Base-by-base conservation (phyloP, 2,797 vertebrate genomes). In the Bucorvus abyssinicus region DNA sequence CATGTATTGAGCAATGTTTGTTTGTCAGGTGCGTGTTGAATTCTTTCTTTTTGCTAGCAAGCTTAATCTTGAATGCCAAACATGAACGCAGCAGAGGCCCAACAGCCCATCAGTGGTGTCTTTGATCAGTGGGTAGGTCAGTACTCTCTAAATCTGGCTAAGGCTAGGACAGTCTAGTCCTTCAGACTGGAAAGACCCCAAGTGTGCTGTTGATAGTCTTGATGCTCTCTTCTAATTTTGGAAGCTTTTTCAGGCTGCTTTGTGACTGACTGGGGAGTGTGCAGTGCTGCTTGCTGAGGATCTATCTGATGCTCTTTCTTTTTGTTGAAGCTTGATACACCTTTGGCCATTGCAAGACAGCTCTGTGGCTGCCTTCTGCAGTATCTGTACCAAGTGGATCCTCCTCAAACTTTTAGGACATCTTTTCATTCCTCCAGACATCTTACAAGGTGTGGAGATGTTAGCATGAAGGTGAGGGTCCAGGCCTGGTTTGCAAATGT, bases 281-380 rank as follows among this genome's bases (percentile, higher is more conserved):
- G 55, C 56, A 61, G 70, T 86, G 70, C n/a, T 95, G 88, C 45
- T 93, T 87, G 42, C 86, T 84, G 85, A 90, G 92, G 57, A 44
- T 93, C 69, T 89, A 3, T 75, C 76, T 88, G 69, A 94, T 92
- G 42, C 60, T 87, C n/a, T 88, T 86, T 89, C 26, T 88, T 93
- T 91, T 84, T 86, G 38, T 91, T 71, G 90, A 81, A 88, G 73
- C 79, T 90, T 95, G 90, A 77, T 84, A 61, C 42, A 30, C 22
- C 79, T 90, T 94, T 86, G 90, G 67, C 74, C 55, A 65, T 78
- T 95, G 87, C 94, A 92, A 83, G 94, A 84, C 85, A 94, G 95
- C 84, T 94, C 88, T 89, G 71, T 95, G 89, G 73, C 92, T 96
- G 91, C 89, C 82, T 93, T 93, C 89, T 89, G 87, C 76, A 84